Evolutionary conservation across 2,797 vertebrate genomes (phyloP), one percentile per base, ranked within the genome.

Genomic region (Ataeniobius toweri): DNA sequence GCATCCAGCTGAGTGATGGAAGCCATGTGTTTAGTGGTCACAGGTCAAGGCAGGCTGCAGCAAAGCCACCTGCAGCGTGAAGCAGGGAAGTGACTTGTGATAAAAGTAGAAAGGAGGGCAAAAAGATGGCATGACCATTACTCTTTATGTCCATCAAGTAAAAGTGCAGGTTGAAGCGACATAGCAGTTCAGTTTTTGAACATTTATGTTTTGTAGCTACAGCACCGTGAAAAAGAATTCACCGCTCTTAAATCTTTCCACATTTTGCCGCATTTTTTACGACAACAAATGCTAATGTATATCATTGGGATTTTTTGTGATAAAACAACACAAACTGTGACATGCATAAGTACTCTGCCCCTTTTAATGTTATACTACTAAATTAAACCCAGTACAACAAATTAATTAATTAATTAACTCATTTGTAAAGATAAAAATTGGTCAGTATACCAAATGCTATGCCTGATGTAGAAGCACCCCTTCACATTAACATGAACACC

Each of bases 1-100:
- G 69, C 80, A 56, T 75, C 65, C 77, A 69, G 74, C 72, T 75
- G 79, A 44, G 77, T 59, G 80, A 87, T 72, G n/a, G 63, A 69
- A 75, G 73, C 55, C 2, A 28, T 41, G 59, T 85, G 76, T 78
- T 76, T 1, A 0, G 63, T 73, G 87, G 77, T 85, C 74, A 75
- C 51, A 83, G 83, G 78, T 80, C n/a, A 39, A 76, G 6, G 59
- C 20, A 50, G 50, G 26, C 63, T 50, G 18, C 63, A 26, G 53
- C 20, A 26, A 36, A 67, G 81, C 69, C 20, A 61, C 72, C 50
- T 65, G 69, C 13, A 50, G 44, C 18, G 73, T 73, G 41, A 58
- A 31, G 74, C 1, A 0, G 5, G 67, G 20, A n/a, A 46, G 78
- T 6, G 1, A 67, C 50, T 12, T 69, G 53, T 74, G 63, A 79